phyloP scores from a whole-genome alignment of 2,888 invertebrate genomes.

The Temnothorax unifasciatus region DNA sequence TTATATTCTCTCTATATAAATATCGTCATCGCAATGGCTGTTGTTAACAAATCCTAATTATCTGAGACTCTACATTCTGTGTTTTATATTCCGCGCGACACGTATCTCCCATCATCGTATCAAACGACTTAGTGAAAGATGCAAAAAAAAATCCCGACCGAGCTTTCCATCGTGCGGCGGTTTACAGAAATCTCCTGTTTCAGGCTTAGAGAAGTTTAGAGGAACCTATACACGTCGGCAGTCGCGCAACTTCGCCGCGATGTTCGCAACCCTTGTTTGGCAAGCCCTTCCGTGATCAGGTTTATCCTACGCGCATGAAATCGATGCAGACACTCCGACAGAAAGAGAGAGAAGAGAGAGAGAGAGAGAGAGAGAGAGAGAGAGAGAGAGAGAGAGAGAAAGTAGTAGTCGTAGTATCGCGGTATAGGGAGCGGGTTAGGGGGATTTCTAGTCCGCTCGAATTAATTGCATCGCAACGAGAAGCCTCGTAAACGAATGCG shows the following conservation, averaged over 20 bases:
- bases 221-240: constrained; percentile 36
- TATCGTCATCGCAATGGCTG: not conserved
- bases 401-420: not conserved
- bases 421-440: not conserved
- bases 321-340: constrained; percentile 66
- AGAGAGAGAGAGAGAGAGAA: constrained; percentile 52
- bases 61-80: not conserved
- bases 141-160: not conserved
- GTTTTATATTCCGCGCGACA: not conserved
- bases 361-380: not conserved
- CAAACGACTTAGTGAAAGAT: not conserved
- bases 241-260: constrained; percentile 59
- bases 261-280: constrained; percentile 72
- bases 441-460: constrained; percentile 57
- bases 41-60: constrained; percentile 16
- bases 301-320: constrained; percentile 70
- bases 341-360: constrained; percentile 54
- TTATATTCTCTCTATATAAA: constrained; percentile 9
- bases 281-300: constrained; percentile 73
- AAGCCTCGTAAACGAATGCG: constrained; percentile 70
- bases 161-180: constrained; percentile 6
- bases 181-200: constrained; percentile 47
- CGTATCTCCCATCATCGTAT: not conserved
- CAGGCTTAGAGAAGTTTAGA: constrained; percentile 53
- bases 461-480: constrained; percentile 73